These are phyloP conservation scores for Darwinula stevensoni DNA, from an alignment of 2,888 invertebrate genomes.

Conservation along the genomic window DNA sequence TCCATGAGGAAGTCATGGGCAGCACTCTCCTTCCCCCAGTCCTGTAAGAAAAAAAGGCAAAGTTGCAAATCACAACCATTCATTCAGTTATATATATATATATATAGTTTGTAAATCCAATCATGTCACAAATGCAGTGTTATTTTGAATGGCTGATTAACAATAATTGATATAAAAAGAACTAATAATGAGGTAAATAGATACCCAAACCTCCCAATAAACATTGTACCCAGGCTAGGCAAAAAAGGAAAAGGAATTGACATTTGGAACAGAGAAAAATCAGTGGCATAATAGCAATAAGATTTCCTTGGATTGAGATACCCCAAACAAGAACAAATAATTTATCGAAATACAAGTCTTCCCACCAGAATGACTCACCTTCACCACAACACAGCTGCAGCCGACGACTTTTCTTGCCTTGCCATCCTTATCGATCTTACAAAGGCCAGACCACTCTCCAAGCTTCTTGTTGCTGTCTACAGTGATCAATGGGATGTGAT, in stretches of 20 bases:
- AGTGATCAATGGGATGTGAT: conserved; percentile 84
- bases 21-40: conserved; percentile 89
- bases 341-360: conserved; percentile 9
- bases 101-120: conserved; percentile 6
- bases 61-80: too few species aligned
- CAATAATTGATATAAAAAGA: too few species aligned
- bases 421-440: conserved; percentile 97
- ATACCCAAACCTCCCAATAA: too few species aligned
- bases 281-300: too few species aligned
- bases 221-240: too few species aligned
- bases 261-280: too few species aligned
- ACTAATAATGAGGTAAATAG: conserved; percentile 5
- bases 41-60: conserved; percentile 33
- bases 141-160: too few species aligned
- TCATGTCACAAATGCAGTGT: too few species aligned
- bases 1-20: conserved; percentile 81
- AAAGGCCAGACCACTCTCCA: conserved; percentile 97
- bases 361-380: conserved; percentile 23
- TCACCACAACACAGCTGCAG: conserved; percentile 90
- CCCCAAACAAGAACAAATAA: conserved; percentile 5
- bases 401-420: conserved; percentile 96
- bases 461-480: conserved; percentile 97
- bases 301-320: not conserved
- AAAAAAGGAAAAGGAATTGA: too few species aligned
- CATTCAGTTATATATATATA: conserved; percentile 4